Percentiles rank a stretch among this genome's conserved stretches.
phyloP scores from a whole-genome alignment of 2,113 vertebrate species.

The Anthoscopus minutus region DNA sequence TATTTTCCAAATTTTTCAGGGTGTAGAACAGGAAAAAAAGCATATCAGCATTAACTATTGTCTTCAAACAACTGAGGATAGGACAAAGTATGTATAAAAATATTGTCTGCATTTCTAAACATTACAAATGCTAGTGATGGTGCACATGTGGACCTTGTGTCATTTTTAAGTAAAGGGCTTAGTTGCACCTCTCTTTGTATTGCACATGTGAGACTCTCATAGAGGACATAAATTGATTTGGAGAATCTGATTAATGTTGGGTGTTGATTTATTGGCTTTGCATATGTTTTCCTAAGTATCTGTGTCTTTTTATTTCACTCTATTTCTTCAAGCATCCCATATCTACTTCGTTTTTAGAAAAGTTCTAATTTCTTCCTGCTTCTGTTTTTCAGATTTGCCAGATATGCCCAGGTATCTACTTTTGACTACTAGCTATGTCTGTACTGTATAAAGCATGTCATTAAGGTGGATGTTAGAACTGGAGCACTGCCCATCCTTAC shows the following conservation, averaged over 20 bases:
- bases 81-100: not conserved
- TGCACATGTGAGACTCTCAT: not conserved
- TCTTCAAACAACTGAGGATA: not conserved
- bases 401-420: not conserved
- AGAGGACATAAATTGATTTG: not conserved
- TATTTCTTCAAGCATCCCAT: not conserved
- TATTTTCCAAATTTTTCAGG: not conserved
- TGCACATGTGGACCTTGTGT: not conserved
- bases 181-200: not conserved
- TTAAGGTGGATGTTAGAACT: not conserved
- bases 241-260: not conserved
- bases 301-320: not conserved
- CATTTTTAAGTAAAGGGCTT: not conserved
- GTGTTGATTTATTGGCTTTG: not conserved
- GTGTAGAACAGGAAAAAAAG: not conserved
- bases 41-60: too few species aligned
- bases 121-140: not conserved
- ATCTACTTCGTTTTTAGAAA: not conserved
- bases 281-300: not conserved
- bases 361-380: not conserved
- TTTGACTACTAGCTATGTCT: not conserved
- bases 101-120: not conserved
- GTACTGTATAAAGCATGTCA: not conserved
- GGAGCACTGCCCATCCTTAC: not conserved
- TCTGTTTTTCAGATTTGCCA: not conserved